Evolutionary conservation across 2,888 invertebrate genomes (phyloP).

Genomic region (Catocala fraxini): DNA sequence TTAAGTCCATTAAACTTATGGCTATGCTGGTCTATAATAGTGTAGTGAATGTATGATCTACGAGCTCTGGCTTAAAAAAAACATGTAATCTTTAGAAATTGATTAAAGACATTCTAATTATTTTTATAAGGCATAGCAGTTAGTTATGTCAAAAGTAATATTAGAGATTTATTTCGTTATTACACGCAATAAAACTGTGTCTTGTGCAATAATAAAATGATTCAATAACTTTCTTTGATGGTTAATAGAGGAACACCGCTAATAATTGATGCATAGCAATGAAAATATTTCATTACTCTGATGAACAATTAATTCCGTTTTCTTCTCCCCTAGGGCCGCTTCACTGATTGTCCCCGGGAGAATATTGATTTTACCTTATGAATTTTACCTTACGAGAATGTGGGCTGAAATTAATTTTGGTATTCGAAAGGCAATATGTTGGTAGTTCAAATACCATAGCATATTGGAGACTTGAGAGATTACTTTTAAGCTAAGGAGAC

Average conservation of each 20-base stretch:
- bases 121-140: background rate
- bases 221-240: background rate
- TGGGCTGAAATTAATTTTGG: background rate
- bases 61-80: too few species aligned
- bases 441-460: too few species aligned
- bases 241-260: background rate
- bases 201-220: background rate
- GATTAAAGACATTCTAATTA: background rate
- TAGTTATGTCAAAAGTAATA: background rate
- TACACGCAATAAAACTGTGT: background rate
- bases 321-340: slow-evolving; percentile 1
- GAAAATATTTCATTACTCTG: slow-evolving; percentile 12
- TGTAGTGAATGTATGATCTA: too few species aligned
- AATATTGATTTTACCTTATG: slow-evolving; percentile 19
- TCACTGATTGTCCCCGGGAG: background rate
- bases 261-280: slow-evolving; percentile 7
- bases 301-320: slow-evolving; percentile 14
- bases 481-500: too few species aligned
- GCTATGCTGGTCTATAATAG: too few species aligned
- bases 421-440: too few species aligned
- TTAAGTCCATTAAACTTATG: too few species aligned
- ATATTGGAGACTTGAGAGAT: too few species aligned
- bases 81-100: slow-evolving; percentile 1
- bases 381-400: background rate
- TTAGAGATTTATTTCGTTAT: background rate